Percentiles rank a stretch among this genome's conserved stretches.
These are phyloP conservation scores for Enteromius afrohamiltoni DNA, from an alignment of 2,797 vertebrate species.

Conservation along the genomic window DNA sequence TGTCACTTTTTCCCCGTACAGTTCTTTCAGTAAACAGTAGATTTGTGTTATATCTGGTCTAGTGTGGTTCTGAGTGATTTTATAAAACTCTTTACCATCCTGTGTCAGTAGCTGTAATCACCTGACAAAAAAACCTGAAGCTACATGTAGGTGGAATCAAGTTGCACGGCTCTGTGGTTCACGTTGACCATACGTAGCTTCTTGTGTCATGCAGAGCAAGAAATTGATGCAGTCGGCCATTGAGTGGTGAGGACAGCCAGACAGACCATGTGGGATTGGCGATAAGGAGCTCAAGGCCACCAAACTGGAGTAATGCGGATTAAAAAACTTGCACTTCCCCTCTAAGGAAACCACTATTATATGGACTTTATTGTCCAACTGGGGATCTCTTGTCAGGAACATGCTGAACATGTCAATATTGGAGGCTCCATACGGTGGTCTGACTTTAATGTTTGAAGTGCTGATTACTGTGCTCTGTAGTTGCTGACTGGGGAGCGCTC, in stretches of 20 bases:
- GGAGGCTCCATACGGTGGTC: slow-evolving; percentile 22
- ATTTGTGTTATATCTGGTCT: slow-evolving; percentile 26
- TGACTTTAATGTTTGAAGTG: slow-evolving; percentile 44
- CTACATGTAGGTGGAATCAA: not conserved
- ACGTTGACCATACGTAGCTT: slow-evolving; percentile 45
- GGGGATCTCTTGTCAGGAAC: slow-evolving; percentile 48
- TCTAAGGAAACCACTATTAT: slow-evolving; percentile 59
- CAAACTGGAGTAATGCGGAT: slow-evolving; percentile 58
- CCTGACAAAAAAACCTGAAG: not conserved
- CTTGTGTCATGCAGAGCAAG: slow-evolving; percentile 56
- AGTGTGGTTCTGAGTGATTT: slow-evolving; percentile 58
- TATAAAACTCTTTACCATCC: slow-evolving; percentile 1
- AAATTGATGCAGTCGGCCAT: slow-evolving; percentile 63
- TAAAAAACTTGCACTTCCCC: slow-evolving; percentile 52
- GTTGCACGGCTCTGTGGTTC: slow-evolving; percentile 8
- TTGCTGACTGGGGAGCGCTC: slow-evolving; percentile 18
- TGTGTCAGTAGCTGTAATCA: slow-evolving; percentile 11
- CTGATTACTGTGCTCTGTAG: slow-evolving; percentile 32
- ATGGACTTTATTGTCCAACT: slow-evolving; percentile 47
- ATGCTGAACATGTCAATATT: slow-evolving; percentile 57
- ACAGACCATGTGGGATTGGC: slow-evolving; percentile 67
- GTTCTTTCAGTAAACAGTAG: not conserved
- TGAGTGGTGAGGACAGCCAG: slow-evolving; percentile 52
- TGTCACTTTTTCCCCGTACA: not conserved
- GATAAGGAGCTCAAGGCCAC: slow-evolving; percentile 70